These are phyloP conservation scores for Podarcis lilfordi DNA, from an alignment of 2,797 vertebrate genomes.

Conservation along the genomic window DNA sequence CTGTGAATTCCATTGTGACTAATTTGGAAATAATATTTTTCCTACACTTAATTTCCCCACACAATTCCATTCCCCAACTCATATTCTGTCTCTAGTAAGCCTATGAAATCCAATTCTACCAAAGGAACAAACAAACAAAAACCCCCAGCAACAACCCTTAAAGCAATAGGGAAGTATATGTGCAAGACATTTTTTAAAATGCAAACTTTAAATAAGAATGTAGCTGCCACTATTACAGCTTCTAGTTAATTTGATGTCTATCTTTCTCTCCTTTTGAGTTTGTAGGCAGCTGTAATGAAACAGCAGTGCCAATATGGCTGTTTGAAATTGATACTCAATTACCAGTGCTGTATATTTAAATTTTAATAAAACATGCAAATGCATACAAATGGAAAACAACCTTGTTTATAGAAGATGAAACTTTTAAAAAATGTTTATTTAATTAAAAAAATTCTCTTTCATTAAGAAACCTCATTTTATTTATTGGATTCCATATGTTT, in stretches of 20 bases:
- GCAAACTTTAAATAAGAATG: constrained; percentile 1
- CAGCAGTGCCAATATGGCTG: constrained; percentile 32
- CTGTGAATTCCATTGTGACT: not conserved
- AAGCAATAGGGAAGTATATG: not conserved
- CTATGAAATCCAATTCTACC: not conserved
- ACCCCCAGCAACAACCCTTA: not conserved
- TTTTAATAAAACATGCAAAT: constrained; percentile 58
- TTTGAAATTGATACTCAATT: constrained; percentile 62
- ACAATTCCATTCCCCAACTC: not conserved
- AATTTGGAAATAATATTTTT: not conserved
- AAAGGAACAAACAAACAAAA: too few species aligned
- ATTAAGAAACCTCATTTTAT: not conserved
- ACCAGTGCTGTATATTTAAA: constrained; percentile 61
- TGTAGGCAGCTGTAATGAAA: constrained; percentile 18
- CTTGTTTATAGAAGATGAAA: constrained; percentile 62
- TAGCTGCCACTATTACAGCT: constrained; percentile 4
- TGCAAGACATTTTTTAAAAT: not conserved
- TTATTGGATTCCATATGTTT: not conserved
- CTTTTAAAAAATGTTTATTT: constrained; percentile 41
- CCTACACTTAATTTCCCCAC: fast-evolving
- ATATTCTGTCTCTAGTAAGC: not conserved
- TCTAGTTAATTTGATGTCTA: not conserved
- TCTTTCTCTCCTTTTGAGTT: not conserved
- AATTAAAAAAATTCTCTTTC: constrained; percentile 22
- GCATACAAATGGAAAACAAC: constrained; percentile 47